Conservation (phyloP, 2,888 invertebrate species). For the Tuberolachnus salignus region DNA sequence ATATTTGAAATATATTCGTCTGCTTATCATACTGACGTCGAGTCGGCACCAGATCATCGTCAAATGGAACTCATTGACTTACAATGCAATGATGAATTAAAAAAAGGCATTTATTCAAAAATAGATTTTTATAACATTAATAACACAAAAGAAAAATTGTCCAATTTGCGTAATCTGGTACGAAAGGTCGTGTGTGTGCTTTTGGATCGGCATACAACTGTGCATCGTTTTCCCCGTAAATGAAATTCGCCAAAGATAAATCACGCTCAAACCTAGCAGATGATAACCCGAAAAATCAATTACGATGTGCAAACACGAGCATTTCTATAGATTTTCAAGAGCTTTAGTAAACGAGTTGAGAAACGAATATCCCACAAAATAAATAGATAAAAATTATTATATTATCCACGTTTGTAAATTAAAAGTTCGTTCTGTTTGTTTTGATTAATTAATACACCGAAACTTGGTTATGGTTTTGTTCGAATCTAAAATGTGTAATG, state of each 20-base stretch:
- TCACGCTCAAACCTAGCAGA: not conserved
- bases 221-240: not conserved
- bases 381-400: no score
- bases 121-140: conserved; percentile 5
- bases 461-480: no score
- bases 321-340: not conserved
- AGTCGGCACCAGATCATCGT: no score
- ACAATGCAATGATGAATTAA: no score
- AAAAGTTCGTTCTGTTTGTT: no score
- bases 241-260: conserved; percentile 7
- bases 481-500: no score
- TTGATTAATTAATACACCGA: no score
- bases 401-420: no score
- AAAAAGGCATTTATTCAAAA: conserved; percentile 4
- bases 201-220: not conserved
- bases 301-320: not conserved
- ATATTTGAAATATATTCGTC: not conserved
- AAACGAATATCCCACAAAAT: no score
- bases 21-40: no score
- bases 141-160: conserved; percentile 1
- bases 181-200: conserved; percentile 7
- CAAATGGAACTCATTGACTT: not conserved
- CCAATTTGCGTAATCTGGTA: conserved; percentile 3
- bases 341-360: no score
- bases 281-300: conserved; percentile 25